Base-by-base conservation (phyloP, 2,797 vertebrate genomes). In the Spondyliosoma cantharus region DNA sequence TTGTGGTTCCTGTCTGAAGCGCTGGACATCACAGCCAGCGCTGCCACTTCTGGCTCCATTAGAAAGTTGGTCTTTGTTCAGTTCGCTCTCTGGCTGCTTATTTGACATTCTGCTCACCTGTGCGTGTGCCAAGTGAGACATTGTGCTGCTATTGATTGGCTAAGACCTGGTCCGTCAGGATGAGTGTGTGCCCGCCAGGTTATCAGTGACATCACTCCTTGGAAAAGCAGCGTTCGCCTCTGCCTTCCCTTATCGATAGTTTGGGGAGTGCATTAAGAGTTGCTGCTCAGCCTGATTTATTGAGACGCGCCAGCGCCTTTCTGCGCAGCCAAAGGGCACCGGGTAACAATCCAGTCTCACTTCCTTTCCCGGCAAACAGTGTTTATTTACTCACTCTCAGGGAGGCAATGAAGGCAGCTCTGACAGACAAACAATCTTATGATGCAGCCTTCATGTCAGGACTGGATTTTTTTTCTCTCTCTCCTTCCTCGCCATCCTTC, bases 391-490 rank as follows among this genome's bases (percentile, higher is more conserved):
- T 91, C 80, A 24, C 84, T 89, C 91, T 87, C 80, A 76, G 87
- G 90, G 83, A 91, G 86, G 89, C 85, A 66, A 87, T 88, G 89
- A 92, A 89, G 89, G 82, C 74, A 61, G 74, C 86, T 66, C 83
- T 88, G 93, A 91, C 90, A 91, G 88, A 91, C 91, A 90, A 93
- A 93, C 91, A 92, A 87, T 91, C 90, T 91, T 91, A 90, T 90
- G 91, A 90, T 87, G 89, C 87, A 89, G 90, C 87, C 87, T 92
- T 92, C 90, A 90, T 92, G 90, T 92, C 90, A 87, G 70, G 70
- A 76, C 83, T 81, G 83, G 77, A 76, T 85, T 76, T 74, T 68
- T 57, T 42, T 60, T 57, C 52, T 62, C 49, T 42, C 74, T 50
- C 54, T 48, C 57, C 50, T 43, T 57, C 54, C 69, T 50, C 58